Percentiles rank a stretch among this genome's conserved stretches.
Evolutionary conservation across 2,888 invertebrate species (phyloP).

Genomic region (Tetranychus piercei): DNA sequence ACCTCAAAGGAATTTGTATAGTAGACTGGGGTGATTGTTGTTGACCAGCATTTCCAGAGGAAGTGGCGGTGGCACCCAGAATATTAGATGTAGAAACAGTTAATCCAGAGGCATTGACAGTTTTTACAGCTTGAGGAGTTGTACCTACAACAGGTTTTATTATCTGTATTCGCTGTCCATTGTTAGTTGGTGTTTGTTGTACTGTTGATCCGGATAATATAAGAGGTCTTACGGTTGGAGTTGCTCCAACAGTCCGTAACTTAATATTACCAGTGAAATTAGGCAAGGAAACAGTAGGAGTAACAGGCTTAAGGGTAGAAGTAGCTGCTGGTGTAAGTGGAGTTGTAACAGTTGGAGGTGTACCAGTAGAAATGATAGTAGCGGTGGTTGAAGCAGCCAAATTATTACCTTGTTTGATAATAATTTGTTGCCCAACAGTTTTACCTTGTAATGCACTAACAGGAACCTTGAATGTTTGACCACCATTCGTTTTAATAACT

Average conservation of each 20-base stretch:
- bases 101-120: neutral
- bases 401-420: constrained; percentile 10
- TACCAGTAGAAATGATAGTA: constrained; percentile 30
- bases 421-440: constrained; percentile 16
- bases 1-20: constrained; percentile 47
- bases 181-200: neutral
- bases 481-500: constrained; percentile 14
- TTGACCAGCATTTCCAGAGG: neutral
- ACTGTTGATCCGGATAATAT: constrained; percentile 15
- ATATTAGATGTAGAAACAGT: neutral
- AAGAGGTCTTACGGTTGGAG: constrained; percentile 15
- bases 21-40: constrained; percentile 7
- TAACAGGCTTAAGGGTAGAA: constrained; percentile 17
- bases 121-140: constrained; percentile 27
- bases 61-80: neutral
- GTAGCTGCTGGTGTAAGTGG: constrained; percentile 16
- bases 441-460: constrained; percentile 20
- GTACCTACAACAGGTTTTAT: constrained; percentile 31
- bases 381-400: constrained; percentile 26
- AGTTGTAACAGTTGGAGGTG: neutral
- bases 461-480: constrained; percentile 19
- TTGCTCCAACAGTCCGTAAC: neutral
- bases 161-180: constrained; percentile 3
- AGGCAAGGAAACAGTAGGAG: constrained; percentile 11
- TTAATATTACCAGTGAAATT: too few species aligned